These are phyloP conservation scores for Callyntrura sp. DNA, from an alignment of 2,888 invertebrate genomes.

Conservation along the genomic window DNA sequence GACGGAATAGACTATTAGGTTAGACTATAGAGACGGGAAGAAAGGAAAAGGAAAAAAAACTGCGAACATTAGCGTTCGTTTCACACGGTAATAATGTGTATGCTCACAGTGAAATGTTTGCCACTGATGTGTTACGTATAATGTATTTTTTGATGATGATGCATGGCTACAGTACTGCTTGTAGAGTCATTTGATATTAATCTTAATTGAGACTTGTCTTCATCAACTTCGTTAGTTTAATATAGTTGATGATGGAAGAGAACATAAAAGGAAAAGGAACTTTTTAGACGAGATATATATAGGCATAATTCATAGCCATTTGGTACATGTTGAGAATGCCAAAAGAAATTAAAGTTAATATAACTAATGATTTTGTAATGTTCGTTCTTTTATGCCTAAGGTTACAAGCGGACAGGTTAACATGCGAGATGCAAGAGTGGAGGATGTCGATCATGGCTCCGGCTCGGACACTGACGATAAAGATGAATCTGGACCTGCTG, in stretches of 20 bases:
- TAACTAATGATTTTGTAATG: constrained; percentile 74
- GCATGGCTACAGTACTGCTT: constrained; percentile 45
- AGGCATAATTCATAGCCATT: constrained; percentile 41
- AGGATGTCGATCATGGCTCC: constrained; percentile 97
- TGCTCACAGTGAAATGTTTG: neutral
- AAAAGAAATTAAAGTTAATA: constrained; percentile 68
- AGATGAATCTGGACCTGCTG: constrained; percentile 89
- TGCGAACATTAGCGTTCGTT: constrained; percentile 70
- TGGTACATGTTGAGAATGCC: constrained; percentile 72
- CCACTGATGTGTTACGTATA: neutral
- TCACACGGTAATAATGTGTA: constrained; percentile 15
- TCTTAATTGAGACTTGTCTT: constrained; percentile 68
- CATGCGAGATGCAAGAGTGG: constrained; percentile 97
- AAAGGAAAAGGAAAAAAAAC: constrained; percentile 42
- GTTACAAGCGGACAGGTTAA: constrained; percentile 98
- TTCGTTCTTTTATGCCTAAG: constrained; percentile 86
- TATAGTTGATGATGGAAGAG: constrained; percentile 48
- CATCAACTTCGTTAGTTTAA: neutral
- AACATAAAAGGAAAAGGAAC: constrained; percentile 32
- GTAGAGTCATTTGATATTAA: constrained; percentile 69
- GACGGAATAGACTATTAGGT: constrained; percentile 13
- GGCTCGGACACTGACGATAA: constrained; percentile 96
- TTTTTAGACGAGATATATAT: neutral
- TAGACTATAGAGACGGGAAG: constrained; percentile 20
- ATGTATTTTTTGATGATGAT: constrained; percentile 56